Base-by-base conservation (phyloP, 2,113 vertebrate genomes). In the Perca flavescens region DNA sequence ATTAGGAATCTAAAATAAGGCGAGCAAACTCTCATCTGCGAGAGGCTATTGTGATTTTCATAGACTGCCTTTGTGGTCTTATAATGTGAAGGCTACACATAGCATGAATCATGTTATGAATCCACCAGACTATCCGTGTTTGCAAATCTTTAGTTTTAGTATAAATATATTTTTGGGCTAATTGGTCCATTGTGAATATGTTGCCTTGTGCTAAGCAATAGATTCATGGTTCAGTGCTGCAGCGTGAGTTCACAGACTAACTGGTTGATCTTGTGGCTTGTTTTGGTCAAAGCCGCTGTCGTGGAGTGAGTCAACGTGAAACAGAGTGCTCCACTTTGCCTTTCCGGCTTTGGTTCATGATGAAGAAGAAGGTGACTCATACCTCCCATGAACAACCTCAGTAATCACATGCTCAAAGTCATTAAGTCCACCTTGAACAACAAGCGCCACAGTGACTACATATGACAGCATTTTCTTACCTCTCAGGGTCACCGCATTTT, bases 1-100 rank as follows among this genome's bases (percentile, higher is more conserved):
- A 83, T 90, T 85, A 79, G 67, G 74, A 88, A 82, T 88, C 68
- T 79, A 74, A 87, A 90, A 91, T 87, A 84, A 85, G 79, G 82
- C 87, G 12, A 46, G 80, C 80, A 78, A 80, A 74, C 79, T 90
- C 76, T 80, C 68, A 79, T 86, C 40, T 75, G 83, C 89, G 86
- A 85, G 67, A 85, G 75, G 89, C 79, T 86, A 80, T 88, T 90
- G 78, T 86, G 85, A 77, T 82, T 77, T 83, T 66, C 74, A 68
- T 49, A 64, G 22, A 66, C 78, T 50, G 43, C 43, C 46, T 78
- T 80, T 54, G 60, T 71, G 65, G 74, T 77, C 56, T 63, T 25
- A 46, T 43, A 36, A 65, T 72, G 50, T 75, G 77, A 79, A 46
- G 46, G 56, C 43, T 47, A 72, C 77, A 31, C 43, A 14, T 6